Conservation (phyloP, 2,797 vertebrate genomes). For the Stomatorhinus walkeri region DNA sequence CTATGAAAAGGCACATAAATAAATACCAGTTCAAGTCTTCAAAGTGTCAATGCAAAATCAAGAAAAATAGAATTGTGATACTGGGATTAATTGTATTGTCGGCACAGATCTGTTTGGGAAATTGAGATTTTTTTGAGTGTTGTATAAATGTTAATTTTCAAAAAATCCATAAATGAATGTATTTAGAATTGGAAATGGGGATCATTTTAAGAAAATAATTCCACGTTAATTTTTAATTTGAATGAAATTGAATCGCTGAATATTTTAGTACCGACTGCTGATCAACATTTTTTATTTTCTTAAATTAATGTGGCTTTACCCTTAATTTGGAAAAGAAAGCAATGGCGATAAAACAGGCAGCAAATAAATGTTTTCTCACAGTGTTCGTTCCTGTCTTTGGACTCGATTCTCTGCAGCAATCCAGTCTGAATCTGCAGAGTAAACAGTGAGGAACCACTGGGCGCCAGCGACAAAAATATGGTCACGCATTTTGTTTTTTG, state of each 20-base stretch:
- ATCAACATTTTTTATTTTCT: background rate
- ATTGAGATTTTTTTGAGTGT: background rate
- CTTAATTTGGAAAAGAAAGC: background rate
- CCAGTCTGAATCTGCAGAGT: background rate
- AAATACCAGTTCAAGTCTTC: background rate
- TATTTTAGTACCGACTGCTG: background rate
- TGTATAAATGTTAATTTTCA: background rate
- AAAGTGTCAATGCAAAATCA: background rate
- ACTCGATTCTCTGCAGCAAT: background rate
- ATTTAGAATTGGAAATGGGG: background rate
- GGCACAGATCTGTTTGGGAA: background rate
- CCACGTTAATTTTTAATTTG: background rate
- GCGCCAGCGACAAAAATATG: background rate
- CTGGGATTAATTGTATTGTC: background rate
- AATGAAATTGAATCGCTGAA: background rate
- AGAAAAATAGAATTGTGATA: background rate
- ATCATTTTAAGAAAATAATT: background rate
- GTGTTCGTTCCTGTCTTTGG: background rate
- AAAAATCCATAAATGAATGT: background rate
- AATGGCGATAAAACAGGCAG: background rate
- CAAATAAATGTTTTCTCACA: background rate
- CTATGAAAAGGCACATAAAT: background rate
- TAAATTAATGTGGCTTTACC: background rate
- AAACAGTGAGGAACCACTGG: slow-evolving; percentile 10
- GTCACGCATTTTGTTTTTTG: slow-evolving; percentile 6